These are phyloP conservation scores for Chironomus tentans DNA, from an alignment of 2,888 invertebrate genomes.

Conservation along the genomic window DNA sequence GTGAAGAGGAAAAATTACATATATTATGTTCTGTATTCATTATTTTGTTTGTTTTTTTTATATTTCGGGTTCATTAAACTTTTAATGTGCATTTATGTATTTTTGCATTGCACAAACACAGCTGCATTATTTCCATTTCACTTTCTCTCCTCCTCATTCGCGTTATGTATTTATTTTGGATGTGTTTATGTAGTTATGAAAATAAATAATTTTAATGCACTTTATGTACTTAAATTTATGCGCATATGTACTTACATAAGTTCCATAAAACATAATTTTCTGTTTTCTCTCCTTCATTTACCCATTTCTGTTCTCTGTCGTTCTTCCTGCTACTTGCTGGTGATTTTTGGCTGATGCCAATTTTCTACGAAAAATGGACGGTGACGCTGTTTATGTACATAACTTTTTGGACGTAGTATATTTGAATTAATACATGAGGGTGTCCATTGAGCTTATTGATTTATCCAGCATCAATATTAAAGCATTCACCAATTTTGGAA, in stretches of 20 bases:
- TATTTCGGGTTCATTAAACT: conserved; percentile 15
- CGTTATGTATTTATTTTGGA: neutral
- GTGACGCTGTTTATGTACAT: neutral
- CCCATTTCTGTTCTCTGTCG: neutral
- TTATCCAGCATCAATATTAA: too few relatives aligned
- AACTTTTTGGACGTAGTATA: too few relatives aligned
- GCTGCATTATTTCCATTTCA: neutral
- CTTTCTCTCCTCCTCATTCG: neutral
- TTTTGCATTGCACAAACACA: conserved; percentile 1
- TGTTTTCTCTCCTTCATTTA: neutral
- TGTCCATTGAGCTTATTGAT: too few relatives aligned
- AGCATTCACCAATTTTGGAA: too few relatives aligned
- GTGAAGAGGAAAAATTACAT: neutral
- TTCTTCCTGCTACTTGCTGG: too few relatives aligned
- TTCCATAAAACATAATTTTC: too few relatives aligned
- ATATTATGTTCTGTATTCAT: neutral
- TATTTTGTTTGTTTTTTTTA: conserved; percentile 1
- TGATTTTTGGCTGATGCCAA: too few relatives aligned
- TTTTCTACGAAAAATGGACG: neutral
- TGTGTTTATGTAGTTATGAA: too few relatives aligned
- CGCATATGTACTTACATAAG: too few relatives aligned
- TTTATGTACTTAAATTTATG: too few relatives aligned
- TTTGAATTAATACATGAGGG: too few relatives aligned
- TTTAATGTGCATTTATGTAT: neutral
- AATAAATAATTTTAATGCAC: too few relatives aligned